These are phyloP conservation scores for Panthera leo DNA, from an alignment of 2,113 vertebrate genomes.

Conservation along the genomic window DNA sequence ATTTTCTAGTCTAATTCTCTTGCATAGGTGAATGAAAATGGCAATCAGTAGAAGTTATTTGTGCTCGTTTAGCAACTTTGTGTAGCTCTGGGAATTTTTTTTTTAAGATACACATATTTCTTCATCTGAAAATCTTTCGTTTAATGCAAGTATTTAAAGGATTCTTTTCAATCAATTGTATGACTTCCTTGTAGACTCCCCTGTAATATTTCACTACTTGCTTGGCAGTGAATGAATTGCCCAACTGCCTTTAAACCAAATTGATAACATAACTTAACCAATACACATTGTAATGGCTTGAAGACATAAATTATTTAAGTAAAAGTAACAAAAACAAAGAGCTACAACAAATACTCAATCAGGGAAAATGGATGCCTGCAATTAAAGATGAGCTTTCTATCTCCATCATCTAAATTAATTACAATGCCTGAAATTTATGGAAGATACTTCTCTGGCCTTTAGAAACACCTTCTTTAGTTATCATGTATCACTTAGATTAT, in stretches of 20 bases:
- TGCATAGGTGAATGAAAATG: not conserved
- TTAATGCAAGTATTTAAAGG: not conserved
- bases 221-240: not conserved
- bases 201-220: not conserved
- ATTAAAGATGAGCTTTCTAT: not conserved
- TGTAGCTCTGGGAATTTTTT: not conserved
- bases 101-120: not conserved
- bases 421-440: not conserved
- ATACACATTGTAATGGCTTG: not conserved
- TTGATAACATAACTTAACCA: not conserved
- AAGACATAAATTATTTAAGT: slow-evolving; percentile 42
- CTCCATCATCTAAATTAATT: slow-evolving; percentile 1
- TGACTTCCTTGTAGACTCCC: not conserved
- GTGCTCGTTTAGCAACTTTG: not conserved
- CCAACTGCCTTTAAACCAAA: not conserved
- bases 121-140: not conserved
- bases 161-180: not conserved
- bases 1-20: not conserved
- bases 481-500: not conserved
- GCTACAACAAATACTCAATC: not conserved
- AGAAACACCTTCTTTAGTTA: not conserved
- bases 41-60: not conserved
- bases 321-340: slow-evolving; percentile 2
- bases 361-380: not conserved
- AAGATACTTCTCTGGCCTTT: not conserved